A percentile compares a stretch with the other conserved stretches of the same genome.
Evolutionary conservation across 2,797 vertebrate genomes (phyloP).

Genomic region (Spheniscus humboldti): DNA sequence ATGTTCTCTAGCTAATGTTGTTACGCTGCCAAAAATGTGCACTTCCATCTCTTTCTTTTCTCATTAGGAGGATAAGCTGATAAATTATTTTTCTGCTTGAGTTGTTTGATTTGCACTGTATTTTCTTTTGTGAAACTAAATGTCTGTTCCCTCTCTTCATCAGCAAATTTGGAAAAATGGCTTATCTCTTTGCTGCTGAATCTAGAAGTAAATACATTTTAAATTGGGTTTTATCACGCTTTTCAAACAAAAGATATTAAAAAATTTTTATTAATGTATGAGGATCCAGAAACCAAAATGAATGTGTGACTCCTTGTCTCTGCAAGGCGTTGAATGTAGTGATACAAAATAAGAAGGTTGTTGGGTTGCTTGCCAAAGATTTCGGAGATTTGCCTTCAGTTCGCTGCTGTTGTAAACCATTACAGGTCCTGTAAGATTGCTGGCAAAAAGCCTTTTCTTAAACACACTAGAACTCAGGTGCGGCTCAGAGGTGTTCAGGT

Average conservation of each 20-base stretch:
- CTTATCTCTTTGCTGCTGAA: not conserved
- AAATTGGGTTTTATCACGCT: not conserved
- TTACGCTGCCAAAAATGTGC: not conserved
- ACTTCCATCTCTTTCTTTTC: not conserved
- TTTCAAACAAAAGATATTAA: not conserved
- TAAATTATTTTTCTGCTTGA: constrained; percentile 38
- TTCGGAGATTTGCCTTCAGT: not conserved
- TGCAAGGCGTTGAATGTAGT: not conserved
- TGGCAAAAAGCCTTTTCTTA: not conserved
- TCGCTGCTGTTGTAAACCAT: not conserved
- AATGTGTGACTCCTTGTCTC: not conserved
- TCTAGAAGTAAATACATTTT: not conserved
- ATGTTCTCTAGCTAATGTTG: constrained; percentile 5
- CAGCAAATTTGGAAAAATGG: not conserved
- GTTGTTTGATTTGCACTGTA: constrained; percentile 6
- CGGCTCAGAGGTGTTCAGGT: not conserved
- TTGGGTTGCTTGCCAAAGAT: not conserved
- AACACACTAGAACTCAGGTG: not conserved
- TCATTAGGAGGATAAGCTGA: not conserved
- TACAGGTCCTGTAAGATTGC: not conserved
- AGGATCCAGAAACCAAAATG: not conserved
- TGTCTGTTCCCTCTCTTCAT: not conserved
- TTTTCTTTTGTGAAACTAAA: not conserved
- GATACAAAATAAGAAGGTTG: not conserved
- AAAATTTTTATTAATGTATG: not conserved